A percentile compares a stretch with the other conserved stretches of the same genome.
phyloP scores from a whole-genome alignment of 1,140 invertebrate species.

The Armadillidium nasatum region DNA sequence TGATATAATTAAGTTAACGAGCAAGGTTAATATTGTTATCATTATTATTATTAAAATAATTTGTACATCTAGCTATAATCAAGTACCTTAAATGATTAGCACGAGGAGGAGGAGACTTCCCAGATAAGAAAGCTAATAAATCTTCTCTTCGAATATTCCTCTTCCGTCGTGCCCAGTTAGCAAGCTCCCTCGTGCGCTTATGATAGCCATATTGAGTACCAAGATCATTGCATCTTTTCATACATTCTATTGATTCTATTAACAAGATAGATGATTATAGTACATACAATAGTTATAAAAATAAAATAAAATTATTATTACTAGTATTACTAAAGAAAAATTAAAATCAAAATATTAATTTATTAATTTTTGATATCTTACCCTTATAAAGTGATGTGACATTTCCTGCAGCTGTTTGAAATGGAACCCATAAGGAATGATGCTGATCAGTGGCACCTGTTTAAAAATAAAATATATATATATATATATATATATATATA shows the following conservation, averaged over 20 bases:
- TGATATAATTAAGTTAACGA: no score
- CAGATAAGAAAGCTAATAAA: conserved; percentile 39
- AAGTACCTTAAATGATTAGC: background rate
- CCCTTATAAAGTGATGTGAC: conserved; percentile 21
- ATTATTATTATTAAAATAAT: no score
- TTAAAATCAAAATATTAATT: background rate
- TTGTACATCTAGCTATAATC: background rate
- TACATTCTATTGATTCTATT: conserved; percentile 68
- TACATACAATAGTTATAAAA: background rate
- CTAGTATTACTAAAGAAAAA: background rate
- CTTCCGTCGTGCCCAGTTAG: conserved; percentile 66
- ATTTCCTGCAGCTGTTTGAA: conserved; percentile 23
- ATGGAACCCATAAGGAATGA: conserved; percentile 19
- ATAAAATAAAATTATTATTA: background rate
- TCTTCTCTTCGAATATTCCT: conserved; percentile 38
- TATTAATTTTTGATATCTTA: background rate
- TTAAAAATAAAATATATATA: background rate
- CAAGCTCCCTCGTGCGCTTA: conserved; percentile 67
- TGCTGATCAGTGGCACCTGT: conserved; percentile 17
- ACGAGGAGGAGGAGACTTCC: conserved; percentile 37
- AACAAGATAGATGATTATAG: background rate
- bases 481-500: conserved; percentile 1
- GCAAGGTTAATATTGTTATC: no score
- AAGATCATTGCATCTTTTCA: conserved; percentile 64
- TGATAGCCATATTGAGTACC: conserved; percentile 68